Conservation (phyloP, 37 sponge, comb jelly and placozoan genomes). For the Cladorhizidae sp. region DNA sequence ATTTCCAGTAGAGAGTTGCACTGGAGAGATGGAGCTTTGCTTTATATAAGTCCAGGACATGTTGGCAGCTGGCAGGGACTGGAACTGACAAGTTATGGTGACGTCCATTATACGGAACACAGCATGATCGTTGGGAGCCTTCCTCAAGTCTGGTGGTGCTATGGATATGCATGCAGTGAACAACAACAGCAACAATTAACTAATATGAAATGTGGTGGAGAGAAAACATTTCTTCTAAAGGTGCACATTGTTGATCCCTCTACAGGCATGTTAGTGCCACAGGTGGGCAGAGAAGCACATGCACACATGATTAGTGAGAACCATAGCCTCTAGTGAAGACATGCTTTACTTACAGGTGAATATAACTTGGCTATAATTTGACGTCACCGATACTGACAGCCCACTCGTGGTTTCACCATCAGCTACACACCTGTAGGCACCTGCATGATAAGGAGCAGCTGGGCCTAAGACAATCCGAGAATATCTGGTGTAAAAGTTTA, state of each 20-base stretch:
- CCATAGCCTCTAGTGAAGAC: too few species aligned
- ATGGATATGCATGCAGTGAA: background rate
- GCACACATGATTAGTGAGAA: too few species aligned
- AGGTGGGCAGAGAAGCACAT: too few species aligned
- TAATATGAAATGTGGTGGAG: too few species aligned
- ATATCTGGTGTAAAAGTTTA: background rate
- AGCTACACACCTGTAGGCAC: background rate
- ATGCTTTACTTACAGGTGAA: slow-evolving; percentile 3
- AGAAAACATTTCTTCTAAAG: too few species aligned
- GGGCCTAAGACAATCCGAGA: background rate
- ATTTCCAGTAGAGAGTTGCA: background rate
- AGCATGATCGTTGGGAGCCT: background rate
- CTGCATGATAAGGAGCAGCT: background rate
- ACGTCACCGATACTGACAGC: background rate
- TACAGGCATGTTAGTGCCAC: too few species aligned
- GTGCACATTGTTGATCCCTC: too few species aligned
- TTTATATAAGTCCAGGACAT: background rate
- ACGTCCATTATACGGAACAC: background rate
- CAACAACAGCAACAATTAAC: background rate
- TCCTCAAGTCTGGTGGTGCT: background rate
- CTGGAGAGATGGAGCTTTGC: background rate
- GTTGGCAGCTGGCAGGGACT: background rate
- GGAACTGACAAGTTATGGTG: background rate
- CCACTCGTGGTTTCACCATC: background rate
- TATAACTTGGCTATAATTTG: background rate